Evolutionary conservation across 2,888 invertebrate genomes (phyloP), one percentile per base, ranked within the genome.

Genomic region (Stomorhina lunata): DNA sequence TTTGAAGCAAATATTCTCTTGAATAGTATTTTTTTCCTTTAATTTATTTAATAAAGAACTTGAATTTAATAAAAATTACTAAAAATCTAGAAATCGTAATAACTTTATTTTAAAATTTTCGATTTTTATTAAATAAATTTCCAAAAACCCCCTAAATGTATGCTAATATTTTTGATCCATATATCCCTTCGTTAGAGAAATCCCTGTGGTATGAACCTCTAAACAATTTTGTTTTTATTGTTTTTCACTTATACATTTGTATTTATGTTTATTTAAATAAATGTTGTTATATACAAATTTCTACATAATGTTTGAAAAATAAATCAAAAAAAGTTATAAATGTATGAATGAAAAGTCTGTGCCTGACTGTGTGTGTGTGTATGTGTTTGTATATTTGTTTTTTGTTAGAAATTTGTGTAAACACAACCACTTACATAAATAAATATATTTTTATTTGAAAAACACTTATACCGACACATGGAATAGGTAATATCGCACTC

Each of bases 271-370:
- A 25, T 17, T 6, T 15, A 53, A 53, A 29, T 66, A 25, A 40
- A 20, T 25, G 61, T 61, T n/a, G n/a, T n/a, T n/a, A 22, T 37
- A 37, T 37, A 43, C n/a, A 50, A 61, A 5, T 48, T 12, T 73
- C 15, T 32, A 55, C 32, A 48, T 68, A 59, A 76, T 68, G 50
- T 59, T 76, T 57, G 48, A 17, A 76, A 59, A 48, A 76, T 76
- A 76, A 76, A 76, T 76, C 76, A 76, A 76, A 73, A 66, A 20
- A 73, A 32, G 40, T 12, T 55, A 29, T 53, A 55, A 45, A 37
- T 12, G n/a, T 3, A 37, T 4, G n/a, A 37, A 0, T n/a, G n/a
- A n/a, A n/a, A n/a, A n/a, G n/a, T n/a, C n/a, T n/a, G n/a, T n/a
- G n/a, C n/a, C n/a, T n/a, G n/a, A n/a, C n/a, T n/a, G n/a, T n/a